phyloP scores from a whole-genome alignment of 1,140 invertebrate genomes.

The Drosophila cardini region DNA sequence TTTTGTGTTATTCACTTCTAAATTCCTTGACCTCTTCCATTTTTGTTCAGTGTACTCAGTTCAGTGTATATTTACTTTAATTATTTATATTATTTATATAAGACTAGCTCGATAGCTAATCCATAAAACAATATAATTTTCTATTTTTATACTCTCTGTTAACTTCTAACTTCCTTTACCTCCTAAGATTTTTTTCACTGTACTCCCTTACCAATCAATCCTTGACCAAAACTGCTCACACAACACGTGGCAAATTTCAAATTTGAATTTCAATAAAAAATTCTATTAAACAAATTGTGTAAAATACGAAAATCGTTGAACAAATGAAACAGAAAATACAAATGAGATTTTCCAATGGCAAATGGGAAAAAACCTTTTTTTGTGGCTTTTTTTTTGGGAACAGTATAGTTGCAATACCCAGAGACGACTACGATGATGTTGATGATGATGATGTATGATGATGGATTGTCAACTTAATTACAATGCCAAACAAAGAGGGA shows the following conservation, averaged over 20 bases:
- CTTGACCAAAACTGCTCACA: background rate
- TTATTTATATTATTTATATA: too few species aligned
- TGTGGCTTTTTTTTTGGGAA: conserved; percentile 18
- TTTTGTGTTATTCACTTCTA: too few species aligned
- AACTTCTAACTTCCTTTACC: background rate
- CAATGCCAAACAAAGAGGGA: conserved; percentile 70
- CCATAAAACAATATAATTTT: too few species aligned
- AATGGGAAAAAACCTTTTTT: background rate
- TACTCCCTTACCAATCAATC: background rate
- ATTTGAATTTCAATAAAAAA: conserved; percentile 9
- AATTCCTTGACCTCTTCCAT: too few species aligned
- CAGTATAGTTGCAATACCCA: conserved; percentile 10
- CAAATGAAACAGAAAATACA: conserved; percentile 31
- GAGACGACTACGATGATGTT: too few species aligned
- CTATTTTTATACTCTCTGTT: too few species aligned
- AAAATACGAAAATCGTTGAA: conserved; percentile 41
- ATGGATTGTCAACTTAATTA: conserved; percentile 83
- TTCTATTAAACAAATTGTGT: conserved; percentile 62
- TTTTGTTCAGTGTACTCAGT: too few species aligned
- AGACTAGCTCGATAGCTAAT: too few species aligned
- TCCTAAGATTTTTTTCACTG: background rate
- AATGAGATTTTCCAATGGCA: conserved; percentile 18
- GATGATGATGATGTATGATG: conserved; percentile 79
- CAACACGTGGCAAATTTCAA: conserved; percentile 10
- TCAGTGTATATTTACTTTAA: too few species aligned